Percentiles rank a stretch among this genome's conserved stretches.
Evolutionary conservation across 1,140 invertebrate genomes (phyloP).

Genomic region (Ridgeia piscesae): DNA sequence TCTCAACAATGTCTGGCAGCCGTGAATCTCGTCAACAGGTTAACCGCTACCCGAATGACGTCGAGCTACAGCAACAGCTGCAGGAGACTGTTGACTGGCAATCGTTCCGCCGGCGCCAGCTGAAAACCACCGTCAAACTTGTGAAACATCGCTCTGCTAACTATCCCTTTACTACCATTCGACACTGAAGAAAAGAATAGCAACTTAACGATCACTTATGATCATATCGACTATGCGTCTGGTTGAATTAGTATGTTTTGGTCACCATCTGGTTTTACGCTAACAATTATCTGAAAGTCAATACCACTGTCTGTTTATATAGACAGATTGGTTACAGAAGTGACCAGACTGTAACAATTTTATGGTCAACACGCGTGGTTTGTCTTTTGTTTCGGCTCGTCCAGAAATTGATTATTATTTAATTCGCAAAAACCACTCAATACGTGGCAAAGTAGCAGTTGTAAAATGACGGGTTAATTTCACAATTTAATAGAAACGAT

Average conservation of each 20-base stretch:
- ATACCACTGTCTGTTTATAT: not conserved
- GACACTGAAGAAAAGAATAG: not conserved
- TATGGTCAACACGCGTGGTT: not conserved
- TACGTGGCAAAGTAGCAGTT: not conserved
- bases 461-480: not conserved
- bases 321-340: not conserved
- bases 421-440: not conserved
- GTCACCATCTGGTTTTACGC: not conserved
- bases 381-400: not conserved
- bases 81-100: not conserved
- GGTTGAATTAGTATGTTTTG: not conserved
- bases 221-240: not conserved
- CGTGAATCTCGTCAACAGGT: not conserved
- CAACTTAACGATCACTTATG: too few relatives aligned
- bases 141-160: not conserved
- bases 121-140: not conserved
- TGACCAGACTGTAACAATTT: not conserved
- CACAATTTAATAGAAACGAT: not conserved
- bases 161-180: not conserved
- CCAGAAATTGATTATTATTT: not conserved
- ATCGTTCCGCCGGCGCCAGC: not conserved
- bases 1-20: not conserved
- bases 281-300: not conserved
- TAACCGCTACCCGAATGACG: not conserved
- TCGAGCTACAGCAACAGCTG: not conserved